Evolutionary conservation across 2,113 vertebrate species (phyloP), one percentile per base, ranked within the genome.

Genomic region (Rhodinocichla rosea): DNA sequence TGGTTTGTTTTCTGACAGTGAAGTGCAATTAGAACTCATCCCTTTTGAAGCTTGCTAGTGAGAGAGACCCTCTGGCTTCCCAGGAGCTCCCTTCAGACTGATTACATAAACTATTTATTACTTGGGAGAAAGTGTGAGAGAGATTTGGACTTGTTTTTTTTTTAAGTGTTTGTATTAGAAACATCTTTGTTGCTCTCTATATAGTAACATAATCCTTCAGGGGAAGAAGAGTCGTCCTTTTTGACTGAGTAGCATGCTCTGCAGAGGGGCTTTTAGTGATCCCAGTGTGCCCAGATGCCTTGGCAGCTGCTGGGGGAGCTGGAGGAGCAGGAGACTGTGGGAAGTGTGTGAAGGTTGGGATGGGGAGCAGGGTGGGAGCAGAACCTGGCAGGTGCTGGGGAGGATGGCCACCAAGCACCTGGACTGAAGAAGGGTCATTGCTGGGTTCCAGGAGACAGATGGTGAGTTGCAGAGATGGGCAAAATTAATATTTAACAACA

Each of bases 11-110:
- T 90, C 82, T 89, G 85, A 87, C 91, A 87, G 92, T 40, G 40
- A 93, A 81, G 65, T 90, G 90, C 90, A 83, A 89, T 95, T 90
- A 94, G 88, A 94, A 81, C 44, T 88, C 79, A 64, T 62, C 47
- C 82, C 52, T 86, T 96, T 96, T 90, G 94, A 96, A 94, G 88
- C 74, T 93, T 67, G 37, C 17, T 78, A 60, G 17, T 47, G 40
- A 93, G 79, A 70, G 47, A 52, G 63, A 77, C 88, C 83, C 83
- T 92, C 79, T 3, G 10, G 73, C 75, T 92, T 88, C 60, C 56
- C 50, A 90, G 79, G 73, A 91, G 33, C 67, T 95, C 42, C 78
- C 68, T 86, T 56, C 47, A 88, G 71, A 77, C 77, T 64, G 92
- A 83, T 74, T 88, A n/a, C 53, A 65, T 94, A 37, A 94, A 75